Evolutionary conservation across 2,797 vertebrate genomes (phyloP).

Genomic region (Hybognathus amarus): DNA sequence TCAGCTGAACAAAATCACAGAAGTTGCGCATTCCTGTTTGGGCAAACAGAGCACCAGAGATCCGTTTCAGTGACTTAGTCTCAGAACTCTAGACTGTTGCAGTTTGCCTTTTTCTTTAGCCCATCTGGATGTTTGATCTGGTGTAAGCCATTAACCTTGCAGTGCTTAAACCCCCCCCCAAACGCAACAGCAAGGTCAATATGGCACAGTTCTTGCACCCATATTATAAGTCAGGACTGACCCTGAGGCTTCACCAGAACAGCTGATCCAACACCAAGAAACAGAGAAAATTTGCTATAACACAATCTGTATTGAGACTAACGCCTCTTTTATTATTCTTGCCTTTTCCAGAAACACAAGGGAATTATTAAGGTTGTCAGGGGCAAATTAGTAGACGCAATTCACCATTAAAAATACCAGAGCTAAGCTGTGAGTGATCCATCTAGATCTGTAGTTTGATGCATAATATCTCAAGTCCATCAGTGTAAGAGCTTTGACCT

Average conservation of each 20-base stretch:
- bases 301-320: constrained; percentile 37
- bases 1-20: constrained; percentile 58
- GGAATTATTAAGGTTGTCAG: constrained; percentile 45
- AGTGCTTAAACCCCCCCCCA: constrained; percentile 36
- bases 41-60: constrained; percentile 54
- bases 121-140: constrained; percentile 77
- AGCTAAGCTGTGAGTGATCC: constrained; percentile 26
- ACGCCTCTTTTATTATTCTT: constrained; percentile 58
- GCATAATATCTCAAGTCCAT: constrained; percentile 41
- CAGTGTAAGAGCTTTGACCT: constrained; percentile 51
- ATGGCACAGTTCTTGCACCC: constrained; percentile 70
- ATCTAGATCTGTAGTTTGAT: constrained; percentile 41
- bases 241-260: constrained; percentile 51
- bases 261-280: constrained; percentile 64
- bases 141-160: constrained; percentile 60
- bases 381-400: constrained; percentile 29
- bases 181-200: constrained; percentile 71
- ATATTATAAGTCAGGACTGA: constrained; percentile 57
- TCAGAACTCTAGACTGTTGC: constrained; percentile 65
- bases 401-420: constrained; percentile 26
- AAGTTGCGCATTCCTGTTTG: constrained; percentile 52
- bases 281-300: constrained; percentile 43
- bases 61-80: constrained; percentile 59
- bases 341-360: constrained; percentile 35
- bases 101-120: constrained; percentile 59